Evolutionary conservation across 2,113 vertebrate species (phyloP).

Genomic region (Plecotus auritus): DNA sequence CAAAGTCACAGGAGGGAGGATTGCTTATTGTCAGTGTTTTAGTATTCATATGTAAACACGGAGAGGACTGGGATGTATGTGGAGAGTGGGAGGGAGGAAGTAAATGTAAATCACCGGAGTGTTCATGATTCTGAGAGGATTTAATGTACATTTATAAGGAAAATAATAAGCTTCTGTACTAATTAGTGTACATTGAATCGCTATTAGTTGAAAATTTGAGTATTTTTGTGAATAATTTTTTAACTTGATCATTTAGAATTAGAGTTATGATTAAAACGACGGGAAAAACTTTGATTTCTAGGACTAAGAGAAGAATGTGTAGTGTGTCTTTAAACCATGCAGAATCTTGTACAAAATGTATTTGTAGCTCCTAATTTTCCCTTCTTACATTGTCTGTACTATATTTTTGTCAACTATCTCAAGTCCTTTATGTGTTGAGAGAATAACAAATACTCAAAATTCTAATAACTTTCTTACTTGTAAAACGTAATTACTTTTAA

Average conservation of each 20-base stretch:
- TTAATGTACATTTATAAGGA: background rate
- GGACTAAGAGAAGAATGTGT: background rate
- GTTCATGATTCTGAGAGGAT: background rate
- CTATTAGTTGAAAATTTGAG: background rate
- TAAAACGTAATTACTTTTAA: background rate
- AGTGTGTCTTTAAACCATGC: background rate
- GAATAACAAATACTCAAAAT: background rate
- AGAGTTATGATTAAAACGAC: background rate
- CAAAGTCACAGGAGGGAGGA: background rate
- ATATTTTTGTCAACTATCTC: background rate
- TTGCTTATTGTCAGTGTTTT: background rate
- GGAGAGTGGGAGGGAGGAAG: background rate
- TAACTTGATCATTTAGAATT: background rate
- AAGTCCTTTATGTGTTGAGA: background rate
- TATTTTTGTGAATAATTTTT: constrained; percentile 7
- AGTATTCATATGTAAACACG: background rate
- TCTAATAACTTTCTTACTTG: background rate
- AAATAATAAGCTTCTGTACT: background rate
- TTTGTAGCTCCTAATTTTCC: background rate
- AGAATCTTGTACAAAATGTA: background rate
- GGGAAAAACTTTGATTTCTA: background rate
- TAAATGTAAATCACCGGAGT: background rate
- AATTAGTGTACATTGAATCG: background rate
- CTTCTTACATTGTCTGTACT: background rate
- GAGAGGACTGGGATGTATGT: background rate